Evolutionary conservation across 2,888 invertebrate genomes (phyloP).

Genomic region (Blastobasis lacticolella): DNA sequence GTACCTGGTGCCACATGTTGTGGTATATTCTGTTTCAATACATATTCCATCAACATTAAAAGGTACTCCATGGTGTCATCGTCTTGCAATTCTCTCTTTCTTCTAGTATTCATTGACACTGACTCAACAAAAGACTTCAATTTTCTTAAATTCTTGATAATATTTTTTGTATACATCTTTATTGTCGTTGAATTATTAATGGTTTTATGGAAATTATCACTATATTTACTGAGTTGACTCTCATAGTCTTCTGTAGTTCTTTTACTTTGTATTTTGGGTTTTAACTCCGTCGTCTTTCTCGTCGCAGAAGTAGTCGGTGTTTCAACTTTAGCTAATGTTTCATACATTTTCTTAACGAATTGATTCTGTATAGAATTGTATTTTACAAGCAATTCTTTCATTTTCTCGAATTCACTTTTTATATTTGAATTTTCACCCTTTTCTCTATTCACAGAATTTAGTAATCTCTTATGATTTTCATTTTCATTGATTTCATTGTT

Average conservation of each 20-base stretch:
- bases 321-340: slow-evolving; percentile 11
- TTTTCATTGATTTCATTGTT: too few relatives aligned
- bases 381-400: slow-evolving; percentile 33
- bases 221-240: neutral
- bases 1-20: neutral
- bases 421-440: neutral
- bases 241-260: slow-evolving; percentile 8
- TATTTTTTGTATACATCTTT: slow-evolving; percentile 39
- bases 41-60: slow-evolving; percentile 50
- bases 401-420: slow-evolving; percentile 19
- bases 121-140: slow-evolving; percentile 36
- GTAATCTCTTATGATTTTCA: too few relatives aligned
- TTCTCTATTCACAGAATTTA: too few relatives aligned
- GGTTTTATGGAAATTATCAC: too few relatives aligned
- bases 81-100: slow-evolving; percentile 34
- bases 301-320: too few relatives aligned
- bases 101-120: slow-evolving; percentile 23
- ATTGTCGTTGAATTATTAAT: slow-evolving; percentile 17
- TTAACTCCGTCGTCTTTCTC: too few relatives aligned
- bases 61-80: slow-evolving; percentile 48
- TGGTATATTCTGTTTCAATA: slow-evolving; percentile 33
- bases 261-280: slow-evolving; percentile 21
- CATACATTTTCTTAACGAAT: slow-evolving; percentile 44
- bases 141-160: slow-evolving; percentile 45
- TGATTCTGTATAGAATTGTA: slow-evolving; percentile 47